Evolutionary conservation across 92 coral and sea anemone genomes (phyloP), one percentile per base, ranked within the genome.

Genomic region (Meandrina meandrites): DNA sequence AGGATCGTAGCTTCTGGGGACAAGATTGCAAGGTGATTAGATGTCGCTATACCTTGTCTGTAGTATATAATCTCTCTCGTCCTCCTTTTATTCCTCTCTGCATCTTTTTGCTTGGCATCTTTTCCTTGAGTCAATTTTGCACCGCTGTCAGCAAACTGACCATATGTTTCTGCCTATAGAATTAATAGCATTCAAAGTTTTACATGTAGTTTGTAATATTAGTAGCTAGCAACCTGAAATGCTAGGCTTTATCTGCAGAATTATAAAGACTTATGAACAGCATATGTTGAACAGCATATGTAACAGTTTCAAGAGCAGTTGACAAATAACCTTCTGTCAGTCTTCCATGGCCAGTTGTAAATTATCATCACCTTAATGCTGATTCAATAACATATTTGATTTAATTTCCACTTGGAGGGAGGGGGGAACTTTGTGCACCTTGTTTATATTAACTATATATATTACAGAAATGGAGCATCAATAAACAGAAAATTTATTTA

Each of bases 121-220:
- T 32, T 92, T 79, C 56, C 58, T 86, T 83, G 78, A 36, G 76
- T 76, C 71, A 74, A 58, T 81, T 76, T 74, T 32, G 60, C 13
- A 48, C 40, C 24, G 94, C 40, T 76, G 81, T 78, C 93, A 22
- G 91, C 92, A 87, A 86, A 89, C 72, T 86, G 89, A 17, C 94
- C 96, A 89, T 93, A 91, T 48, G 37, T 78, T 54, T 89, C 96
- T 35, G 86, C 93, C 95, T 93, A 80, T 7, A 1, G 21, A n/a
- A 87, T 4, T 48, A 48, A 80, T 37, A 11, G 4, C n/a, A 68
- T 30, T 19, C 13, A 64, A 53, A 27, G 10, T 4, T 17, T n/a
- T 66, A n/a, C n/a, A n/a, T n/a, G n/a, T n/a, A 9, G 24, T n/a
- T 66, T 13, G 71, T 12, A 18, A 16, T 66, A 27, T 68, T n/a